Conservation (phyloP, 2,888 invertebrate genomes). For the Meteorus cinctellus region DNA sequence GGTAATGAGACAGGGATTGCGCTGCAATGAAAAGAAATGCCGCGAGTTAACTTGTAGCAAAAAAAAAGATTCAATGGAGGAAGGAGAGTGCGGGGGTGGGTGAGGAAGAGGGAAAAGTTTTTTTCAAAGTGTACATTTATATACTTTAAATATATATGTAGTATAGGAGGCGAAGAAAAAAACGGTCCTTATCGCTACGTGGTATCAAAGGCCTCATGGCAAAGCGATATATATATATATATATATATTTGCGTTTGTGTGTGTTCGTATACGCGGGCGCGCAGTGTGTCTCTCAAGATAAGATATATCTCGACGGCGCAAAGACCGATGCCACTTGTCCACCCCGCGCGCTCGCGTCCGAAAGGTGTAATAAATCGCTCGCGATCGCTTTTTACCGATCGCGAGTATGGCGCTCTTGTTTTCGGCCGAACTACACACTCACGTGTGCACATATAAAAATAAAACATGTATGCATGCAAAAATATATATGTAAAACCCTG, state of each 20-base stretch:
- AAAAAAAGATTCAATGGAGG: slow-evolving; percentile 38
- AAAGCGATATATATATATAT: slow-evolving; percentile 53
- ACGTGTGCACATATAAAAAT: not conserved
- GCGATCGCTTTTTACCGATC: slow-evolving; percentile 70
- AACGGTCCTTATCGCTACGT: slow-evolving; percentile 61
- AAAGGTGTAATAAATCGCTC: slow-evolving; percentile 71
- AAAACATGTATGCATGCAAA: not conserved
- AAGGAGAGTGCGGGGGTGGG: slow-evolving; percentile 45
- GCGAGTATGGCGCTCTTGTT: slow-evolving; percentile 53
- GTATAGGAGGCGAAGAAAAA: slow-evolving; percentile 51
- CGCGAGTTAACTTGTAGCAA: slow-evolving; percentile 25
- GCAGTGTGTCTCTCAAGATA: slow-evolving; percentile 66
- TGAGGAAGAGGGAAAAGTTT: slow-evolving; percentile 61
- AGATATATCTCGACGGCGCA: slow-evolving; percentile 65
- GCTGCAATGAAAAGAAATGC: slow-evolving; percentile 53
- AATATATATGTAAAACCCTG: slow-evolving; percentile 1
- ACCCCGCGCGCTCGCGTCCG: slow-evolving; percentile 59
- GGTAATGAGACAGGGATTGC: slow-evolving; percentile 56
- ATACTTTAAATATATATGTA: slow-evolving; percentile 23
- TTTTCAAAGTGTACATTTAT: slow-evolving; percentile 56
- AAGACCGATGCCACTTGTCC: slow-evolving; percentile 68
- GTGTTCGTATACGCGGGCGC: slow-evolving; percentile 47
- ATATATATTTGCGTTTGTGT: not conserved
- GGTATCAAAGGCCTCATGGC: slow-evolving; percentile 61
- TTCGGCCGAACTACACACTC: slow-evolving; percentile 28